Conservation (phyloP, 1,140 invertebrate genomes). For the Drosophila littoralis region DNA sequence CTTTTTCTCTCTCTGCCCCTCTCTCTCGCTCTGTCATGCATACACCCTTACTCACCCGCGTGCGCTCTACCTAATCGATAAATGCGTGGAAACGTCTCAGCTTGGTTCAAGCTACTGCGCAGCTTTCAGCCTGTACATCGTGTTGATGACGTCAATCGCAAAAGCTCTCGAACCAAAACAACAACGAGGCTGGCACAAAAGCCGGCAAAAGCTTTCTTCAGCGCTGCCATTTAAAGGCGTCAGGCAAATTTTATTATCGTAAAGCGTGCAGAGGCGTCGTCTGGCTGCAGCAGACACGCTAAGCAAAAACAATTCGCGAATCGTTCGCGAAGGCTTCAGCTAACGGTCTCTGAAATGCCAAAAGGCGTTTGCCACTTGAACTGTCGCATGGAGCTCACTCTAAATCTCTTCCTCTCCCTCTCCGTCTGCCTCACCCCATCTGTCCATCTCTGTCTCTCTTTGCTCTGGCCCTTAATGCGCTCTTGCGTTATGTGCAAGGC, state of each 20-base stretch:
- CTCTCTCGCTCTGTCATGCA: not conserved
- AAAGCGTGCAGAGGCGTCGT: constrained; percentile 58
- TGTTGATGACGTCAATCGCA: constrained; percentile 81
- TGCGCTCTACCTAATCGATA: constrained; percentile 58
- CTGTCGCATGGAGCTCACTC: constrained; percentile 21
- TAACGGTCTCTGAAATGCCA: constrained; percentile 72
- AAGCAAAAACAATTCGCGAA: constrained; percentile 7
- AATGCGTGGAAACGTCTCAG: constrained; percentile 73
- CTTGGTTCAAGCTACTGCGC: constrained; percentile 65
- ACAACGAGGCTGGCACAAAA: constrained; percentile 57
- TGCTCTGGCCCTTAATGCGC: not conserved
- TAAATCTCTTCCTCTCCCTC: not conserved
- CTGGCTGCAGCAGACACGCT: constrained; percentile 31
- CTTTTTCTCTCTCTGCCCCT: constrained; percentile 4
- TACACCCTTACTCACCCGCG: constrained; percentile 2
- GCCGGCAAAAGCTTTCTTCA: constrained; percentile 62
- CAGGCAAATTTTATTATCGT: constrained; percentile 74
- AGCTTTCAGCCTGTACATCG: constrained; percentile 69
- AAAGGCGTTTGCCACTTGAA: constrained; percentile 58
- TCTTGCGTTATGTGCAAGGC: constrained; percentile 1
- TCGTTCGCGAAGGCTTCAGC: constrained; percentile 19
- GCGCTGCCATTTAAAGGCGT: constrained; percentile 38
- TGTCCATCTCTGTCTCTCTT: not conserved
- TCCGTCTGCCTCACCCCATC: not conserved
- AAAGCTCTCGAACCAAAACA: constrained; percentile 70